phyloP scores from a whole-genome alignment of 2,797 vertebrate genomes.

The Centropyge bicolor region DNA sequence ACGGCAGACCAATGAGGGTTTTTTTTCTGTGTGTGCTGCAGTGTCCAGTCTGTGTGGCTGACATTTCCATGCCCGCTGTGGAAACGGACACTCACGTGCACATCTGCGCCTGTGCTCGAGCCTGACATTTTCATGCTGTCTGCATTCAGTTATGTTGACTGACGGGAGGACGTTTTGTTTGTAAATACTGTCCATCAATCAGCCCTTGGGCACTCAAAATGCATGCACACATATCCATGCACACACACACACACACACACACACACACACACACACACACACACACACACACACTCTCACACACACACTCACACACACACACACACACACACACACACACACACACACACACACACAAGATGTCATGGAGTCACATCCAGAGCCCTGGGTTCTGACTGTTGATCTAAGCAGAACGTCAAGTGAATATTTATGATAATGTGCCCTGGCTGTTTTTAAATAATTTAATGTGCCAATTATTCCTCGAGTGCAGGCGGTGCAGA shows the following conservation, averaged over 20 bases:
- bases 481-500: conserved; percentile 52
- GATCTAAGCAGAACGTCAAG: conserved; percentile 77
- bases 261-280: conserved; percentile 6
- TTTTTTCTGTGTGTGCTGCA: conserved; percentile 1
- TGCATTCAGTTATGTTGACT: conserved; percentile 70
- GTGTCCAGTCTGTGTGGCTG: conserved; percentile 32
- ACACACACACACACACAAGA: conserved; percentile 15
- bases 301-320: conserved; percentile 18
- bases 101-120: conserved; percentile 51
- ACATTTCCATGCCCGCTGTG: conserved; percentile 57
- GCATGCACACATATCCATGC: conserved; percentile 8
- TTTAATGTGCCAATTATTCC: conserved; percentile 81
- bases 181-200: conserved; percentile 81
- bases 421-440: conserved; percentile 82
- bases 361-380: conserved; percentile 64
- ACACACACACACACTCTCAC: conserved; percentile 9
- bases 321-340: conserved; percentile 7
- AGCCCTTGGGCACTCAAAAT: conserved; percentile 58
- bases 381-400: conserved; percentile 73
- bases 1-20: conserved; percentile 25
- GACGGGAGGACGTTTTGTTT: conserved; percentile 72
- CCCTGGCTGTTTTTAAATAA: conserved; percentile 78
- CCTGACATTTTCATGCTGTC: conserved; percentile 77
- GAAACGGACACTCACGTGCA: conserved; percentile 41
- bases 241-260: conserved; percentile 20